These are phyloP conservation scores for Corythornis madagascariensis DNA, from an alignment of 2,113 vertebrate genomes.

Conservation along the genomic window DNA sequence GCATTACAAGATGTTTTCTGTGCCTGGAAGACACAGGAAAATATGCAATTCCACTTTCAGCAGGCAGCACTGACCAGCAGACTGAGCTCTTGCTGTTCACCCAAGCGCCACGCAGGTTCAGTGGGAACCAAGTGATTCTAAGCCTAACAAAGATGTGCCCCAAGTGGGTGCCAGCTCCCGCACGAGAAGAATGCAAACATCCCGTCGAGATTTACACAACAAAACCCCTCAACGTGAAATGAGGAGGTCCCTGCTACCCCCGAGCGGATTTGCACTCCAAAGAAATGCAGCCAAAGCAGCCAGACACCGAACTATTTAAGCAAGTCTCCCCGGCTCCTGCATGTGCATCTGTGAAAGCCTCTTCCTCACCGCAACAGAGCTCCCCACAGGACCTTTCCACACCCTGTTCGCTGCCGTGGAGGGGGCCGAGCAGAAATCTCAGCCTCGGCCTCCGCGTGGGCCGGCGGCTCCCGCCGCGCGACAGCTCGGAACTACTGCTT, in stretches of 20 bases:
- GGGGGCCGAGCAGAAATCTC: neutral
- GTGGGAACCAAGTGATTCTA: accelerated
- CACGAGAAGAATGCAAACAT: neutral
- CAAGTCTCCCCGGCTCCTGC: neutral
- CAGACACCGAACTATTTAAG: neutral
- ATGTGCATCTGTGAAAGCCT: neutral
- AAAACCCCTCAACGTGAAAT: neutral
- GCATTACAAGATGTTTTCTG: neutral
- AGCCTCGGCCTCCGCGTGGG: neutral
- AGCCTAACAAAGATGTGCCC: neutral
- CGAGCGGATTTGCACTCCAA: neutral
- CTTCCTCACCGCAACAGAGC: neutral
- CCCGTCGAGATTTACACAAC: neutral
- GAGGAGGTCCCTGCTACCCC: neutral
- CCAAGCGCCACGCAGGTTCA: accelerated
- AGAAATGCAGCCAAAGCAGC: neutral
- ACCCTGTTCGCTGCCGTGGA: accelerated
- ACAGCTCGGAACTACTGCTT: neutral
- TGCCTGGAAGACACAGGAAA: neutral
- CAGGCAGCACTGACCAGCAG: neutral
- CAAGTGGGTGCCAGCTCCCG: neutral
- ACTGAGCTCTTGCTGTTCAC: neutral
- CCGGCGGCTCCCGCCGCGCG: neutral
- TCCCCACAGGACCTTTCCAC: neutral
- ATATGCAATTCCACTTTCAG: neutral